phyloP scores from a whole-genome alignment of 2,888 invertebrate species.

The Drosophila colorata region DNA sequence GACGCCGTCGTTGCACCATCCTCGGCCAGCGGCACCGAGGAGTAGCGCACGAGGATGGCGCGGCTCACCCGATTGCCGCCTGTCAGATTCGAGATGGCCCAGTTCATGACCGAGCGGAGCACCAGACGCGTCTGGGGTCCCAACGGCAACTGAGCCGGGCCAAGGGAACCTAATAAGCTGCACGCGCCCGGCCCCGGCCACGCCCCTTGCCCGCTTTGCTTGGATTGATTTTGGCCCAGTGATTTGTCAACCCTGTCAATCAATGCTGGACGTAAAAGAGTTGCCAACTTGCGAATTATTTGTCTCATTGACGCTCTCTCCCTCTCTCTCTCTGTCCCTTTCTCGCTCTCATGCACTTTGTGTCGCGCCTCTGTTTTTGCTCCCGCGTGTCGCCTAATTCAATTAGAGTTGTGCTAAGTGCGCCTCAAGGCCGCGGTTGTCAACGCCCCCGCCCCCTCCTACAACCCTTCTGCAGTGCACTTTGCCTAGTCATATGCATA shows the following conservation, averaged over 20 bases:
- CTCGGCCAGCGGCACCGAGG: slow-evolving; percentile 83
- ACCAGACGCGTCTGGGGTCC: slow-evolving; percentile 52
- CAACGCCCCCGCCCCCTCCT: slow-evolving; percentile 1
- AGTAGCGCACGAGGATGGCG: slow-evolving; percentile 84
- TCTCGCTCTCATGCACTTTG: slow-evolving; percentile 15
- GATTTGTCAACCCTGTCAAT: slow-evolving; percentile 68
- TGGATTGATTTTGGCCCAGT: slow-evolving; percentile 48
- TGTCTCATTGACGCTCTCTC: background rate
- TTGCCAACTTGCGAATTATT: slow-evolving; percentile 42
- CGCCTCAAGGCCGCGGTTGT: slow-evolving; percentile 61
- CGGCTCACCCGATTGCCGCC: slow-evolving; percentile 85
- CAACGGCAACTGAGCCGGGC: slow-evolving; percentile 64
- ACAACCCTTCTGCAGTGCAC: background rate
- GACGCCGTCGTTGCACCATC: slow-evolving; percentile 69
- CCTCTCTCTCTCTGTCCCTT: slow-evolving; percentile 1
- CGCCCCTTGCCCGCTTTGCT: background rate
- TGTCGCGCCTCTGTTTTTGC: slow-evolving; percentile 25
- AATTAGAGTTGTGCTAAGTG: slow-evolving; percentile 79
- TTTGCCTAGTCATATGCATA: background rate
- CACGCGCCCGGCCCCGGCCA: no score
- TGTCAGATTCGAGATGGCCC: slow-evolving; percentile 85
- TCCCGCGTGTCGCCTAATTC: slow-evolving; percentile 62
- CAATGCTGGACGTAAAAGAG: slow-evolving; percentile 59
- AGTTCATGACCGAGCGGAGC: slow-evolving; percentile 78
- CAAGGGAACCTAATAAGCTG: background rate